Evolutionary conservation across 2,113 vertebrate species (phyloP).

Genomic region (Mus musculus): GRCm39 chr3:157388501-157389000

Average conservation of each 20-base stretch:
- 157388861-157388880: neutral
- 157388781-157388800: neutral
- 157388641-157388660: neutral
- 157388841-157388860: neutral
- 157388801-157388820: neutral
- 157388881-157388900: slow-evolving; percentile 1
- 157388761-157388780: neutral
- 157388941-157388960: neutral
- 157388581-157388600: neutral
- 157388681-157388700: neutral
- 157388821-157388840: slow-evolving; percentile 13
- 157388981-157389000: neutral
- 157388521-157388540: neutral
- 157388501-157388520: neutral
- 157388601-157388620: neutral
- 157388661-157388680: neutral
- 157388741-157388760: neutral
- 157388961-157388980: neutral
- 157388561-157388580: neutral
- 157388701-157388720: neutral
- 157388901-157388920: neutral
- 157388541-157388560: neutral
- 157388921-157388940: neutral
- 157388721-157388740: neutral
- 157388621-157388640: neutral